Base-by-base conservation (phyloP, 2,888 invertebrate genomes). In the Pemphredon lugubris region DNA sequence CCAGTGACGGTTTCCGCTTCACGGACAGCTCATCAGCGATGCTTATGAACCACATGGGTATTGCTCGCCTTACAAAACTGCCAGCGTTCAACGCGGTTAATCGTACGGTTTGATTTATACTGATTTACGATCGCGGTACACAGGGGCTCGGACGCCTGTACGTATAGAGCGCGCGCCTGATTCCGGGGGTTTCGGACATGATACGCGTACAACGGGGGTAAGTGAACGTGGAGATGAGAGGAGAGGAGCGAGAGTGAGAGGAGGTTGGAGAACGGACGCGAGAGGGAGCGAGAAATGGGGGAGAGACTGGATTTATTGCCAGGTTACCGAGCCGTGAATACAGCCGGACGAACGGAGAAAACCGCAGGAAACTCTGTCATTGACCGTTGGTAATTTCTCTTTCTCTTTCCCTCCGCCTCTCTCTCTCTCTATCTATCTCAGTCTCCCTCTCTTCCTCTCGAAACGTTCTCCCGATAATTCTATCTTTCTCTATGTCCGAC, bases 41-140 rank as follows among this genome's bases (percentile, higher is more conserved):
- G 34, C 34, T 34, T 34, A 34, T 7, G 34, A n/a, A n/a, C 11
- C 34, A n/a, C 34, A n/a, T 65, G 67, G 60, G 50, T 11, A 11
- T 23, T 65, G 34, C 61, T 60, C 65, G 40, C 26, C 67, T 61
- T 34, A 72, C 30, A 23, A 50, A 63, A 57, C 40, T 54, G 32
- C 39, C 48, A 14, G 23, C 23, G 51, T 26, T 47, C 61, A 58
- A 51, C 60, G 80, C 63, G 77, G 77, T 82, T 82, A 83, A 85
- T 83, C 85, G 75, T 75, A 80, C n/a, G 76, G 74, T 82, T 85
- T 80, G 82, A 84, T 84, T 84, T 83, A 78, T 82, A 79, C 79
- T 78, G 83, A 86, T 83, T 83, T 81, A 81, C 83, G 78, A 81
- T 79, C 75, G 73, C 75, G 61, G n/a, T n/a, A n/a, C 73, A 68